These are phyloP conservation scores for Macquaria ambigua DNA, from an alignment of 2,113 vertebrate species.

Conservation along the genomic window DNA sequence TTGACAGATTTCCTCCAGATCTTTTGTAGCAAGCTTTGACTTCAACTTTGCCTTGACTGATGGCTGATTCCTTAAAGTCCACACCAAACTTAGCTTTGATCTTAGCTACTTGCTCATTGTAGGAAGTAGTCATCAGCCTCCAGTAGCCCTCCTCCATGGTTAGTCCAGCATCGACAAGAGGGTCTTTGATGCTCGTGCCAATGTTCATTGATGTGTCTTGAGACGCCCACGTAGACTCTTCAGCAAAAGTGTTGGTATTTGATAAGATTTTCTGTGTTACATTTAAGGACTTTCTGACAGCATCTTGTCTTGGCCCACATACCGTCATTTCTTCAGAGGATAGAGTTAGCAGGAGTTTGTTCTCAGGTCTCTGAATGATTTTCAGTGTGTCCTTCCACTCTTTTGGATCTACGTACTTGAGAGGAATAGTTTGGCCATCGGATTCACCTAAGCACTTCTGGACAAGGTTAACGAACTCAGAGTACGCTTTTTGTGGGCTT, in stretches of 20 bases:
- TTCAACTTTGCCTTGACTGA: not conserved
- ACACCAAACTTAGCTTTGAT: constrained; percentile 74
- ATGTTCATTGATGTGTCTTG: not conserved
- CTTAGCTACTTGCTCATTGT: fast-evolving
- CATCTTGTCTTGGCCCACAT: constrained; percentile 27
- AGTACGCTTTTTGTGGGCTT: not conserved
- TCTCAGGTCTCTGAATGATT: not conserved
- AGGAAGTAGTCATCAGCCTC: constrained; percentile 28
- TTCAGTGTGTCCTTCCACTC: not conserved
- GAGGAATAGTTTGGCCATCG: fast-evolving
- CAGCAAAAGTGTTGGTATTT: fast-evolving
- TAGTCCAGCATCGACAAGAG: constrained; percentile 4
- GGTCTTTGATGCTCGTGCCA: constrained; percentile 53
- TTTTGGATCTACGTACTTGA: not conserved
- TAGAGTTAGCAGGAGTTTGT: constrained; percentile 59
- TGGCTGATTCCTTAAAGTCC: not conserved
- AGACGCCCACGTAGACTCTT: fast-evolving
- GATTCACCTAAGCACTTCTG: fast-evolving
- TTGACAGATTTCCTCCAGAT: not conserved
- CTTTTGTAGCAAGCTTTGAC: constrained; percentile 17
- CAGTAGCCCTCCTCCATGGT: constrained; percentile 49
- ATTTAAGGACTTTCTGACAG: not conserved
- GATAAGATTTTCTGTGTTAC: not conserved
- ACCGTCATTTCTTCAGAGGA: constrained; percentile 39
- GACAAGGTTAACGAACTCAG: constrained; percentile 41